Conservation (phyloP, 2,888 invertebrate species). For the Cephus nigrinus region DNA sequence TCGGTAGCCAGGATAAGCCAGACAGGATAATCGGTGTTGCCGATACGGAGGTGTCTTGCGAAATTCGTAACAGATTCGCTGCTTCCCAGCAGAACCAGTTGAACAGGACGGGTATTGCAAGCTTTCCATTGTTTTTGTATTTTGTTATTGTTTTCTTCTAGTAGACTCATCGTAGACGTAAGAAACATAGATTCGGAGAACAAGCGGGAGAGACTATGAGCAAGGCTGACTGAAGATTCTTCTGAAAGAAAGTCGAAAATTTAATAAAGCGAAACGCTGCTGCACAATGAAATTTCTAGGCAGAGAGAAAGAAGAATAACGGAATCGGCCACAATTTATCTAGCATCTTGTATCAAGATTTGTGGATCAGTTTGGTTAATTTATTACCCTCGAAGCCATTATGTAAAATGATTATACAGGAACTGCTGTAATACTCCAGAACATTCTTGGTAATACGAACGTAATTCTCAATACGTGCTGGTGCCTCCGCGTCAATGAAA, state of each 20-base stretch:
- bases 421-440: neutral
- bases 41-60: neutral
- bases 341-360: too few relatives aligned
- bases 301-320: neutral
- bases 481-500: neutral
- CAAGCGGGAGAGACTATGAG: neutral
- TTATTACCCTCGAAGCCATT: neutral
- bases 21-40: neutral
- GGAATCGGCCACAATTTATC: neutral
- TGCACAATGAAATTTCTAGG: neutral
- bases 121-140: neutral
- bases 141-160: neutral
- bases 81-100: neutral
- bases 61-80: neutral
- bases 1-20: neutral
- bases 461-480: neutral
- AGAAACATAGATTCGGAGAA: neutral
- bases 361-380: neutral
- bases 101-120: neutral
- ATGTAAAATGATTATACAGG: neutral
- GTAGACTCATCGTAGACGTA: neutral
- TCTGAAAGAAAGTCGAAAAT: neutral
- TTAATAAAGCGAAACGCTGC: neutral
- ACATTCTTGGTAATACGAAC: neutral
- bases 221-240: neutral